These are phyloP conservation scores for Linepithema humile DNA, from an alignment of 1,140 invertebrate genomes.

Conservation along the genomic window DNA sequence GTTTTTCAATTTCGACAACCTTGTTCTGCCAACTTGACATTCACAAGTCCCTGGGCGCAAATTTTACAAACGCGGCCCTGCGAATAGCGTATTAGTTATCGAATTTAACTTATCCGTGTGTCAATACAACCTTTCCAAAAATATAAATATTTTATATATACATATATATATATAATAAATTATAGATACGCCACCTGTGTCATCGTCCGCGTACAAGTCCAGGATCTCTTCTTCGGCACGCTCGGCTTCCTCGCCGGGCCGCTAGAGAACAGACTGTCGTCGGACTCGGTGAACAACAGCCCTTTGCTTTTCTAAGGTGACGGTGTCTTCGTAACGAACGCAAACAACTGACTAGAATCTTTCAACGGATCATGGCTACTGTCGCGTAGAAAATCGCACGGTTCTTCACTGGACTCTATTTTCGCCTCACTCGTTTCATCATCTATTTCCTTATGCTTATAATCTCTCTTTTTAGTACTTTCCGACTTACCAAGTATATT, in stretches of 20 bases:
- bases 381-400: constrained; percentile 78
- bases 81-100: no score
- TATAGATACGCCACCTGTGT: constrained; percentile 76
- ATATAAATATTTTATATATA: no score
- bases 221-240: constrained; percentile 49
- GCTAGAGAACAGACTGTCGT: constrained; percentile 79
- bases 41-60: no score
- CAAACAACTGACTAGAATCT: constrained; percentile 81
- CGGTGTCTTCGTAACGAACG: constrained; percentile 82
- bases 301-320: constrained; percentile 80
- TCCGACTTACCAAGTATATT: neutral
- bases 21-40: no score
- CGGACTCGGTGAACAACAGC: constrained; percentile 71
- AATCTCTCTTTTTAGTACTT: constrained; percentile 18
- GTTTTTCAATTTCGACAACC: no score
- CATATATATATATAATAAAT: no score
- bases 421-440: neutral
- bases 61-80: no score
- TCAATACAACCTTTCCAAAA: no score
- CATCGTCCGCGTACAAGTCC: constrained; percentile 78
- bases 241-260: constrained; percentile 50
- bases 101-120: no score
- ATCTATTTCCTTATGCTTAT: neutral
- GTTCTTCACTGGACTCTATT: constrained; percentile 32
- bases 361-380: constrained; percentile 78